phyloP scores from a whole-genome alignment of 2,888 invertebrate genomes.

The Galerucella pusilla region DNA sequence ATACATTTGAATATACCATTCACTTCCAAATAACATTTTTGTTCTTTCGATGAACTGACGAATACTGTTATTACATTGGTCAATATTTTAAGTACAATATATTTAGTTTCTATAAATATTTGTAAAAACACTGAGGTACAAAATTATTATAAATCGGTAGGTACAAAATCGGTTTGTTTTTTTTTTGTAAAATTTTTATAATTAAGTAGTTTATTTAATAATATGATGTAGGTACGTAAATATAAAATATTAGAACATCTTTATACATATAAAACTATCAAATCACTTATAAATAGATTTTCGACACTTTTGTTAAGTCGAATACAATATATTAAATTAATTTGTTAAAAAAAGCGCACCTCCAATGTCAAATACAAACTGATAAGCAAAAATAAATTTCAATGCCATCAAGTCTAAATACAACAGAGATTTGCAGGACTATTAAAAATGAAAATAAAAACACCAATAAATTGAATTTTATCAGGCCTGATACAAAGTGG shows the following conservation, averaged over 20 bases:
- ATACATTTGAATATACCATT: not conserved
- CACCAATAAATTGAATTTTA: too few species aligned
- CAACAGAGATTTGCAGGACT: not conserved
- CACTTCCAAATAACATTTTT: constrained; percentile 1
- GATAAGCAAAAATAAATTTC: not conserved
- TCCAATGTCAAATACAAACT: constrained; percentile 5
- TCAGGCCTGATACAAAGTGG: too few species aligned
- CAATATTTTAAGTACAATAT: constrained; percentile 58
- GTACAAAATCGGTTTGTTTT: constrained; percentile 52
- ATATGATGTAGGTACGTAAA: constrained; percentile 37
- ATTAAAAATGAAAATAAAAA: not conserved
- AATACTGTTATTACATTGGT: constrained; percentile 60
- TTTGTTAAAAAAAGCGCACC: constrained; percentile 3
- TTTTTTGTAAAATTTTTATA: constrained; percentile 41
- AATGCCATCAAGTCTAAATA: not conserved
- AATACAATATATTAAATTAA: constrained; percentile 1
- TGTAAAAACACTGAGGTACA: constrained; percentile 62
- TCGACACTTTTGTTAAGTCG: constrained; percentile 1
- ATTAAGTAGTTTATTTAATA: constrained; percentile 47
- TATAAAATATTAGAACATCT: constrained; percentile 46
- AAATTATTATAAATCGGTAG: constrained; percentile 58
- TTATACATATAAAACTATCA: constrained; percentile 41
- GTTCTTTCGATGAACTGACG: constrained; percentile 22
- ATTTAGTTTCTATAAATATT: constrained; percentile 51
- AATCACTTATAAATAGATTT: constrained; percentile 35